Evolutionary conservation across 2,113 vertebrate species (phyloP).

Genomic region (Paramormyrops kingsleyae): DNA sequence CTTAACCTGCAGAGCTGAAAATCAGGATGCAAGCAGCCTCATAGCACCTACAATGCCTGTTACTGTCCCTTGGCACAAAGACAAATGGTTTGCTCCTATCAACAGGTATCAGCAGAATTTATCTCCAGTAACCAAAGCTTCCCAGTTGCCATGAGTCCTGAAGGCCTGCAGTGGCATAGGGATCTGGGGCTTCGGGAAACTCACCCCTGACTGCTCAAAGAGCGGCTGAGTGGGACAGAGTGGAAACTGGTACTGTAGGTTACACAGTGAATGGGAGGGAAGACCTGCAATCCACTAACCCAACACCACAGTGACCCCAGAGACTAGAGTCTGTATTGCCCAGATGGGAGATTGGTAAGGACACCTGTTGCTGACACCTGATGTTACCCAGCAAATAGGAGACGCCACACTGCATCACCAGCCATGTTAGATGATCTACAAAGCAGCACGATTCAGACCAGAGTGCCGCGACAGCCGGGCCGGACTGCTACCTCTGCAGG

Average conservation of each 20-base stretch:
- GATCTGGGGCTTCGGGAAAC: not conserved
- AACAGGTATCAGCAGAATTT: not conserved
- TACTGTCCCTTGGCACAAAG: not conserved
- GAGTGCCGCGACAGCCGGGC: not conserved
- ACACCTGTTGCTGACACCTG: not conserved
- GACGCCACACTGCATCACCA: not conserved
- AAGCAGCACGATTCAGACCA: not conserved
- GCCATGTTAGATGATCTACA: not conserved
- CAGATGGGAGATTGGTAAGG: not conserved
- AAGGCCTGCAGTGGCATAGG: not conserved
- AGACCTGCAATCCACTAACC: not conserved
- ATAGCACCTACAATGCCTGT: not conserved
- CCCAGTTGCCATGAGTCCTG: not conserved
- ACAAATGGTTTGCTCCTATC: not conserved
- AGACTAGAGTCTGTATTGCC: not conserved
- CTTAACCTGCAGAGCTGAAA: not conserved
- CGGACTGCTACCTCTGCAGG: constrained; percentile 62
- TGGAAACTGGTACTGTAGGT: not conserved
- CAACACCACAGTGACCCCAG: not conserved
- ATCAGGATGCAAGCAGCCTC: not conserved
- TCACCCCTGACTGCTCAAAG: not conserved
- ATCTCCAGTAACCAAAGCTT: not conserved
- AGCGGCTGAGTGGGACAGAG: not conserved
- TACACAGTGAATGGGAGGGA: not conserved
- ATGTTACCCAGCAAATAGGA: not conserved